These are phyloP conservation scores for Athene cunicularia DNA, from an alignment of 2,113 vertebrate genomes.

Conservation along the genomic window DNA sequence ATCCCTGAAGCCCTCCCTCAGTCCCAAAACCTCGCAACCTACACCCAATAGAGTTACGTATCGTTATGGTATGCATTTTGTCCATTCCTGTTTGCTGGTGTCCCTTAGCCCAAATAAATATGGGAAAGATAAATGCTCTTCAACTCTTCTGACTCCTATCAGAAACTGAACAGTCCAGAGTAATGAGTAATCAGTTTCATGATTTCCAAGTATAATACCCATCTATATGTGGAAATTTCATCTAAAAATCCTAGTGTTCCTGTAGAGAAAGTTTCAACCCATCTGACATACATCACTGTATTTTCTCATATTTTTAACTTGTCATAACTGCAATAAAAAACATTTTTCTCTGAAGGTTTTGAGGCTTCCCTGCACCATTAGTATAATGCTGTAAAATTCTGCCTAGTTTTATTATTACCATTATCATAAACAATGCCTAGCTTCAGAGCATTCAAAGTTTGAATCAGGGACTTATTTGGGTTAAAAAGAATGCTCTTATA, in stretches of 20 bases:
- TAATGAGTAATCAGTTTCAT: background rate
- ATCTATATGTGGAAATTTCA: background rate
- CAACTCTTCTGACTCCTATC: background rate
- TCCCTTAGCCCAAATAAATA: background rate
- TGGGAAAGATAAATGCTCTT: background rate
- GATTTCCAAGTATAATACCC: background rate
- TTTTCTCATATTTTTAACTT: conserved; percentile 25
- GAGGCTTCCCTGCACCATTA: background rate
- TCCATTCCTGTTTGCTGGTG: background rate
- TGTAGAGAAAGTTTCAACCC: background rate
- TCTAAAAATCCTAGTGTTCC: background rate
- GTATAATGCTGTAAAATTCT: background rate
- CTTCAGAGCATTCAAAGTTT: background rate
- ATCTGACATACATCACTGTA: background rate
- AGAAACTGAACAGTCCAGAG: background rate
- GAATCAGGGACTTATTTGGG: background rate
- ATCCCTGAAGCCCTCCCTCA: background rate
- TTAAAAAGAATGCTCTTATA: background rate
- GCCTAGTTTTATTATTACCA: background rate
- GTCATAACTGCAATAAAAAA: background rate
- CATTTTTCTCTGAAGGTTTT: background rate
- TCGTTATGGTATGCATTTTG: fast-evolving
- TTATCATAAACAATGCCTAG: conserved; percentile 9
- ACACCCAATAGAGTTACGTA: no score
- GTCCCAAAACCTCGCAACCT: background rate